Base-by-base conservation (phyloP, 1,140 invertebrate genomes). In the Maconellicoccus hirsutus region DNA sequence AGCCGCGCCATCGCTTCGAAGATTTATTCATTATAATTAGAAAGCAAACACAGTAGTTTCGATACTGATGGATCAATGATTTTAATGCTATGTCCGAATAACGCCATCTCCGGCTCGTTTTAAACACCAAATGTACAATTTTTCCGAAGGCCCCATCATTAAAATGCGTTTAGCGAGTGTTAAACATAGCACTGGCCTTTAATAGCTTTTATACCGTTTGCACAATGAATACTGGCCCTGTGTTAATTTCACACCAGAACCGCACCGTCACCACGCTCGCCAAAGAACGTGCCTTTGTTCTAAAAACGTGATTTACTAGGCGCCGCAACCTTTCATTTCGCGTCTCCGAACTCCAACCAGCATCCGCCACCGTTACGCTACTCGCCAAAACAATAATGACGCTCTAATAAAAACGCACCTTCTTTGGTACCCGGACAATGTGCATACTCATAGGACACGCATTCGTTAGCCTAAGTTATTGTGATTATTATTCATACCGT, bases 291-390 rank as follows among this genome's bases (percentile, higher is more conserved):
- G 12, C 12, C 16, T 14, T 14, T 19, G 42, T 52, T 19, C n/a
- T 19, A 52, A 52, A 52, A 52, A 52, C 42, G 29, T 52, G 42
- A 52, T 52, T 52, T 52, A 52, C 42, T 52, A 52, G 42, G 42
- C 42, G 42, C 42, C 42, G 29, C 29, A 33, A 33, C 29, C 29
- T 6, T 33, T 33, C 29, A 12, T 3, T 12, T 33, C 16, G 4
- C 42, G 33, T 52, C 42, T 52, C n/a, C 6, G 14, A 7, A 14
- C 33, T 38, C 33, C n/a, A n/a, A n/a, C n/a, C 33, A 38, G 42
- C 16, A 52, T 52, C 16, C 10, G 12, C 12, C 42, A 8, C n/a
- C 42, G 42, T 52, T 16, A 16, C n/a, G n/a, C n/a, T 33, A 12
- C 29, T 33, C 29, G 29, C 12, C 29, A 33, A 33, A 33, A 33